A percentile compares a stretch with the other conserved stretches of the same genome.
These are phyloP conservation scores for Chelonoidis abingdonii DNA, from an alignment of 2,113 vertebrate species.

Conservation along the genomic window DNA sequence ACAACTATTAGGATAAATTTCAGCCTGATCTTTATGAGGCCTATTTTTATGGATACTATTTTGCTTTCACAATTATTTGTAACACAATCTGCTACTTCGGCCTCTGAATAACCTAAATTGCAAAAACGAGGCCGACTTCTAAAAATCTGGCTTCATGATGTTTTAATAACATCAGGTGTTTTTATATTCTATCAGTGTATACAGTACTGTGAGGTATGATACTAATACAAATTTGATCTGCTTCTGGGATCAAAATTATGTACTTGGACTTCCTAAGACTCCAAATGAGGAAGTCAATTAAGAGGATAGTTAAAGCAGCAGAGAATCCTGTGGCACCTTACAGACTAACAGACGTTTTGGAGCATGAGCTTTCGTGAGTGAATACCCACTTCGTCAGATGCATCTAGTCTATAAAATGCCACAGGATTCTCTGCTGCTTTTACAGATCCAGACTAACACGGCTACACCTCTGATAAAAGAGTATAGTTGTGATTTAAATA, in stretches of 20 bases:
- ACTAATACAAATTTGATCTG: background rate
- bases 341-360: too few species aligned
- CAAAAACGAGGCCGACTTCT: background rate
- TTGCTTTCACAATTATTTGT: background rate
- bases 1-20: background rate
- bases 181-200: background rate
- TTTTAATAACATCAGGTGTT: background rate
- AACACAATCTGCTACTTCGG: background rate
- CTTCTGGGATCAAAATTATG: background rate
- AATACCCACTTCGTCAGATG: too few species aligned
- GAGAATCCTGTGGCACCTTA: too few species aligned
- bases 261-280: background rate
- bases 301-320: too few species aligned
- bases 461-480: too few species aligned
- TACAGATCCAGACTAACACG: too few species aligned
- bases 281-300: background rate
- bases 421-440: too few species aligned
- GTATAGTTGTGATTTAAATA: too few species aligned
- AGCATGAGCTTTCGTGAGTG: too few species aligned
- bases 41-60: background rate
- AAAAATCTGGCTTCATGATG: background rate
- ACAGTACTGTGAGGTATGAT: background rate
- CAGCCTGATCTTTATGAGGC: background rate
- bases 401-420: too few species aligned
- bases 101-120: background rate